These are phyloP conservation scores for Eclectus roratus DNA, from an alignment of 2,113 vertebrate species.

Conservation along the genomic window DNA sequence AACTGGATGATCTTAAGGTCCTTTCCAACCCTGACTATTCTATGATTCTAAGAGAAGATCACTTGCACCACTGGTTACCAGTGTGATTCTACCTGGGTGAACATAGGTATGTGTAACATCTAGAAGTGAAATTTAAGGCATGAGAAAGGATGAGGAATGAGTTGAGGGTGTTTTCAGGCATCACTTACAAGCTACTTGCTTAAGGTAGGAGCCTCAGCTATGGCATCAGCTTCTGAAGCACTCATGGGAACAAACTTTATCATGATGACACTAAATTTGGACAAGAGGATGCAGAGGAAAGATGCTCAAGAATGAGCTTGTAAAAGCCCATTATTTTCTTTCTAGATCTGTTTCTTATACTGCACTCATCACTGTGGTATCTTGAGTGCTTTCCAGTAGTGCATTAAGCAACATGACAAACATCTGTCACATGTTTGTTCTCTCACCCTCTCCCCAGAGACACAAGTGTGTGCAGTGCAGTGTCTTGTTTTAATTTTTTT, in stretches of 20 bases:
- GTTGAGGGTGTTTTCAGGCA: neutral
- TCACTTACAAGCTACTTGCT: neutral
- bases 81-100: neutral
- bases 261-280: neutral
- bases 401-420: slow-evolving; percentile 66
- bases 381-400: slow-evolving; percentile 64
- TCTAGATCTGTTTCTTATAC: slow-evolving; percentile 60
- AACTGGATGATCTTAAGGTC: too few species aligned
- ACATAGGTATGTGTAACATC: neutral
- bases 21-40: too few species aligned
- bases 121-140: neutral
- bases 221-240: neutral
- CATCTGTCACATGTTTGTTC: slow-evolving; percentile 66
- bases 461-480: slow-evolving; percentile 35
- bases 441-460: slow-evolving; percentile 47
- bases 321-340: slow-evolving; percentile 52
- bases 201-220: neutral
- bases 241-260: neutral
- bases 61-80: neutral
- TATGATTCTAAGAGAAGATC: neutral
- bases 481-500: slow-evolving; percentile 49
- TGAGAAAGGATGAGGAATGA: neutral
- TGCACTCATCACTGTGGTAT: slow-evolving; percentile 66
- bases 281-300: slow-evolving; percentile 17
- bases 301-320: slow-evolving; percentile 52